These are phyloP conservation scores for Diplogasteroides magnus DNA, from an alignment of 1,140 invertebrate genomes.

Conservation along the genomic window DNA sequence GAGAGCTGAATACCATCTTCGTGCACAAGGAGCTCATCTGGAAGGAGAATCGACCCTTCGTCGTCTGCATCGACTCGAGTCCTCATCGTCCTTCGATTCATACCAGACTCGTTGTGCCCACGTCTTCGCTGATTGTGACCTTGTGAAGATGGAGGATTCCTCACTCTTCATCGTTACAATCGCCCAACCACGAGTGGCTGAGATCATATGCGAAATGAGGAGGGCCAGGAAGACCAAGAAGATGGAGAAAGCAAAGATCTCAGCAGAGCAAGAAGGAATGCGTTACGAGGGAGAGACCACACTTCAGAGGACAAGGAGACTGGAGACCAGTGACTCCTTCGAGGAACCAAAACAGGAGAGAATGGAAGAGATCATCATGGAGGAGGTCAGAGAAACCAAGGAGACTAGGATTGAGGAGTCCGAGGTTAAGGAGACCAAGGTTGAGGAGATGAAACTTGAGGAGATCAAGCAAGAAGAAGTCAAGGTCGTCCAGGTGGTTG, in stretches of 20 bases:
- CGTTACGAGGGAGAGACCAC: conserved; percentile 24
- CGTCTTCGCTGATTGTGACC: conserved; percentile 33
- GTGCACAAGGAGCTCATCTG: conserved; percentile 20
- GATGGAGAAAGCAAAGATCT: conserved; percentile 6
- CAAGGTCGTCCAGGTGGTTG: background rate
- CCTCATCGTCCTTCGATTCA: conserved; percentile 23
- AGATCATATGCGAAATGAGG: conserved; percentile 23
- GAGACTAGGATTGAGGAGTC: too few species aligned
- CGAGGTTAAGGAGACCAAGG: background rate
- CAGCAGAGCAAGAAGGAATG: conserved; percentile 23
- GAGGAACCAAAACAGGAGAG: conserved; percentile 19
- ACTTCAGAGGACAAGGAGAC: conserved; percentile 13
- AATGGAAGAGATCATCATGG: background rate
- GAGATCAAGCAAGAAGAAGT: conserved; percentile 3
- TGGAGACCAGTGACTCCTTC: conserved; percentile 18
- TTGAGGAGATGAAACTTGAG: background rate
- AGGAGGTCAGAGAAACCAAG: background rate
- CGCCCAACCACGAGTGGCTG: conserved; percentile 24
- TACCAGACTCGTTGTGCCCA: conserved; percentile 28
- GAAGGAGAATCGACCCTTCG: conserved; percentile 25
- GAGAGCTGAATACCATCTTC: conserved; percentile 24
- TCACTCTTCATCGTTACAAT: conserved; percentile 26
- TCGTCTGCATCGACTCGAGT: conserved; percentile 22
- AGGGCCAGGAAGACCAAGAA: conserved; percentile 15
- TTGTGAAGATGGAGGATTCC: conserved; percentile 25